Base-by-base conservation (phyloP, 53 echinoderm and acorn worm genomes). In the Luidia sarsii region DNA sequence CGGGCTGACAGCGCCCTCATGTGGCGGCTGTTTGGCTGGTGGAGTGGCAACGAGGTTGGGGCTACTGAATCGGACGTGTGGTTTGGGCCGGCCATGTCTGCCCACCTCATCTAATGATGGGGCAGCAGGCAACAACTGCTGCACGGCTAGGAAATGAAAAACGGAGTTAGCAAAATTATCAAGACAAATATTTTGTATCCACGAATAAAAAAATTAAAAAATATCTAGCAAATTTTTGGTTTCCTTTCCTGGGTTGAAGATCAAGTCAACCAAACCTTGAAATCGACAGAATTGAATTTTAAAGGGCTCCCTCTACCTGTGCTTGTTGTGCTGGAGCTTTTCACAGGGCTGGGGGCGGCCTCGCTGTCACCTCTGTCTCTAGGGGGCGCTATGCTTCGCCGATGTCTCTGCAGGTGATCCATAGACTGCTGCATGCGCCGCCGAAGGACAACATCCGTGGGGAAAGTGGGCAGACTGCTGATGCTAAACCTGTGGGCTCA, bases 401-500 rank as follows among this genome's bases (percentile, higher is more conserved):
- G 63, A 51, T 64, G 49, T 22, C 39, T 80, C 39, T 61, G 70
- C 49, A 80, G 38, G 50, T 48, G 50, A 37, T 70, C 70, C 30
- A 65, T 57, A 16, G 69, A 62, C 54, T 80, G 66, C 62, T 62
- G 71, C 41, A 88, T 52, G 10, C 67, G 80, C 7, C 73, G 88
- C 27, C 94, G 34, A 4, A 73, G 28, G 14, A 70, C 28, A 16
- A 88, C 65, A 33, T 95, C 89, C 24, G 90, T 88, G 15, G 95
- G 95, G 48, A 82, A 92, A 3, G 88, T 87, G 13, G 92, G 92
- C 33, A 95, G 62, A 30, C 61, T 65, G 36, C 24, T 41, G 39
- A 95, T 64, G 37, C 90, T 89, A 87, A 95, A 95, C 95, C 92
- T 95, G 57, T 46, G 2, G n/a, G 22, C 6, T n/a, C n/a, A n/a